phyloP scores from a whole-genome alignment of 2,888 invertebrate species.

The Polydrusus pterygomalis region DNA sequence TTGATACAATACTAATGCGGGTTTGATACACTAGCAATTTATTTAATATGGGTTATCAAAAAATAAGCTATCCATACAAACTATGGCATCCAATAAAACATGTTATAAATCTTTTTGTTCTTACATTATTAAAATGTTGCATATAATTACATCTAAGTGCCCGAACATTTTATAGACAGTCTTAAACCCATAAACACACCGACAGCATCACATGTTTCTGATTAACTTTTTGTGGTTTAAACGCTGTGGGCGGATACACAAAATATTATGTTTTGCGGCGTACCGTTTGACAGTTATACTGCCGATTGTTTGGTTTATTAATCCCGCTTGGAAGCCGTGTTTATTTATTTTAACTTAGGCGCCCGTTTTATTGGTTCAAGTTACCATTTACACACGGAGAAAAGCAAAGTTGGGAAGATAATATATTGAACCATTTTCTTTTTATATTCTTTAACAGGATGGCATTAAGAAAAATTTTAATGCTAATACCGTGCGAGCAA shows the following conservation, averaged over 20 bases:
- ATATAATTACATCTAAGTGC: not conserved
- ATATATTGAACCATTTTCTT: too few relatives aligned
- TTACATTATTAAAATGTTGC: too few relatives aligned
- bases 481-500: too few relatives aligned
- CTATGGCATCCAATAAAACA: too few relatives aligned
- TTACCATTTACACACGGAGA: not conserved
- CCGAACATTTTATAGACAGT: constrained; percentile 4
- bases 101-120: too few relatives aligned
- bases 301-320: constrained; percentile 25
- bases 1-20: too few relatives aligned
- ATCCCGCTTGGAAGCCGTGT: constrained; percentile 9
- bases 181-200: not conserved
- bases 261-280: constrained; percentile 19
- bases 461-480: too few relatives aligned
- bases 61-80: too few relatives aligned
- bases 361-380: not conserved
- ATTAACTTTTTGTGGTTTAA: constrained; percentile 27
- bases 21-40: too few relatives aligned
- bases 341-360: constrained; percentile 1
- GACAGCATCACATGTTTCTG: constrained; percentile 28
- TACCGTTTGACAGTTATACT: constrained; percentile 16
- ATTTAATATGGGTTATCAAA: too few relatives aligned
- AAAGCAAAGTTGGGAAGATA: not conserved
- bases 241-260: constrained; percentile 17
- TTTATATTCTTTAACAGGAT: too few relatives aligned